Evolutionary conservation across 2,797 vertebrate species (phyloP).

Genomic region (Crenichthys baileyi): DNA sequence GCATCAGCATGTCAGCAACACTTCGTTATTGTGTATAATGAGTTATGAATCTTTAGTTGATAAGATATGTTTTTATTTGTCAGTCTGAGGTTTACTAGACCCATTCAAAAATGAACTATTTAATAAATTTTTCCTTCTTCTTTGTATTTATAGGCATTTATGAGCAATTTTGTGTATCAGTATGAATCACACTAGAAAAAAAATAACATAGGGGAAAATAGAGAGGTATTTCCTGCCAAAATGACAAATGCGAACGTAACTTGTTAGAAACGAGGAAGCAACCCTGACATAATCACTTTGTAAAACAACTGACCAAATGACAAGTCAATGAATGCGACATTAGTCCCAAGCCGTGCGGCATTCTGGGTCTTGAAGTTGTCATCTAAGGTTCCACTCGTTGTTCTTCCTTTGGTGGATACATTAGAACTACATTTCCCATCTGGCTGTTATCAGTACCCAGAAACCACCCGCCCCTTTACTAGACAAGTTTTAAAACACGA

Average conservation of each 20-base stretch:
- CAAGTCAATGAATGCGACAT: constrained; percentile 2
- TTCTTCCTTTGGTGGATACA: accelerated
- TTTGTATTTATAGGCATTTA: no score
- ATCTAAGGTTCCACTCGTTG: accelerated
- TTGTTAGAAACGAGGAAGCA: no score
- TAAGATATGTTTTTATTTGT: neutral
- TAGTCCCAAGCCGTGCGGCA: neutral
- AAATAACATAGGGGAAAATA: no score
- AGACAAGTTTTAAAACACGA: constrained; percentile 19
- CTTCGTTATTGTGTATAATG: no score
- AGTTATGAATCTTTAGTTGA: neutral
- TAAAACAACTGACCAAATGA: neutral
- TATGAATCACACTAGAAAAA: no score
- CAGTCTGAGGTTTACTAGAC: no score
- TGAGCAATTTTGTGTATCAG: no score
- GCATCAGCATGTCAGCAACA: no score
- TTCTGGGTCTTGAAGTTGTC: constrained; percentile 60
- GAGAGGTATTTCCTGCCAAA: no score
- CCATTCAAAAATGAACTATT: neutral
- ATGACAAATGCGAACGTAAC: neutral
- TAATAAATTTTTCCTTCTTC: no score
- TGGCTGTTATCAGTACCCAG: neutral
- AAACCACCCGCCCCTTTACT: constrained; percentile 32
- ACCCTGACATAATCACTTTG: accelerated
- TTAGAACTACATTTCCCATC: constrained; percentile 70